Base-by-base conservation (phyloP, 1,140 invertebrate species). In the Asbolus verrucosus region DNA sequence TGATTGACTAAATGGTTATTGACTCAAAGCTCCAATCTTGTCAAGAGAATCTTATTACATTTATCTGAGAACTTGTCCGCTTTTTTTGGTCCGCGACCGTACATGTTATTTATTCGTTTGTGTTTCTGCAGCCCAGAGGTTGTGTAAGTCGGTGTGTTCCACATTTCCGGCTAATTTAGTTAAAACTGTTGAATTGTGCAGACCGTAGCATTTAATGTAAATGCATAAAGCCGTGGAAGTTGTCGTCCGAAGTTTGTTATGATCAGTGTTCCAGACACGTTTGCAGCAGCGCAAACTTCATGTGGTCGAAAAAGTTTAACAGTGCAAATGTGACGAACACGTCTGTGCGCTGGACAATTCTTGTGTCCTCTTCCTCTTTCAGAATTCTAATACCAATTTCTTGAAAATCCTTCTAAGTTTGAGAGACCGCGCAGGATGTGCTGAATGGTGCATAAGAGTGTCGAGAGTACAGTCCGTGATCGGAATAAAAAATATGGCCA, bases 231-330 rank as follows among this genome's bases (percentile, higher is more conserved):
- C 27, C 43, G 30, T 54, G 33, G 46, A 62, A 38, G 65, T 59
- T 18, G 18, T 18, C 18, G 43, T 13, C 16, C 16, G 41, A 67
- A 67, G 65, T 67, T 67, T 59, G 30, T 59, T 67, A 67, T 39
- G 46, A 54, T 59, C 46, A 67, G 50, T 36, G 60, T 41, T 62
- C 60, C 46, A 9, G 14, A 30, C 43, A 63, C 61, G 31, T 38
- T 19, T 62, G 39, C 5, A 39, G 61, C 33, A 63, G 21, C 70
- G 15, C 71, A 46, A 69, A 69, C 67, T 73, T 63, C 46, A 68
- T 60, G 71, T 62, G 71, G 71, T 69, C 69, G 68, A 69, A 73
- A 73, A 73, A 73, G 71, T 73, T 73, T 73, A 43, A 63, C 54
- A 69, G 65, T 67, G 67, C 67, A 73, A 73, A 73, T 68, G 67